phyloP scores from a whole-genome alignment of 2,797 vertebrate species.

The Florisuga fusca region DNA sequence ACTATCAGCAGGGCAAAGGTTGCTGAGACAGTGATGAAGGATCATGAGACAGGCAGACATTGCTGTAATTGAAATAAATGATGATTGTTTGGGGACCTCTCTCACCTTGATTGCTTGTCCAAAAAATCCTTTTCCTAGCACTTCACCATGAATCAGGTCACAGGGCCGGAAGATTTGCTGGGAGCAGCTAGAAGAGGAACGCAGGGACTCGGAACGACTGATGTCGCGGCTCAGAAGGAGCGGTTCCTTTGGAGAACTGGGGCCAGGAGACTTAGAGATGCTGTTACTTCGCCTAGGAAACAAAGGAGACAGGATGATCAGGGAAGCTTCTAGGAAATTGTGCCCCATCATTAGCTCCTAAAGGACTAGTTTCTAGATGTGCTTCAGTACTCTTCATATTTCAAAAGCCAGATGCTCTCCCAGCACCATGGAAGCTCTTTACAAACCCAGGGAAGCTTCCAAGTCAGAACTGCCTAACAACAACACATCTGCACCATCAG shows the following conservation, averaged over 20 bases:
- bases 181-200: slow-evolving; percentile 88
- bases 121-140: slow-evolving; percentile 94
- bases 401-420: background rate
- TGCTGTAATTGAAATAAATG: background rate
- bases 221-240: slow-evolving; percentile 86
- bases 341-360: background rate
- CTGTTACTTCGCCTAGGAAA: slow-evolving; percentile 89
- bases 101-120: slow-evolving; percentile 94
- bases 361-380: background rate
- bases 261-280: slow-evolving; percentile 92
- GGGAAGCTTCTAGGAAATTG: background rate
- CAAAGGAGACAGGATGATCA: background rate
- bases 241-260: slow-evolving; percentile 88
- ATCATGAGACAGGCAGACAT: background rate
- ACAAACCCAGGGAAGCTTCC: background rate
- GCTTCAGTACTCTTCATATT: background rate
- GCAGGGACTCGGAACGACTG: slow-evolving; percentile 91
- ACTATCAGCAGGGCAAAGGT: background rate
- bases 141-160: slow-evolving; percentile 91
- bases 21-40: background rate
- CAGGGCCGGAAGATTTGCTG: slow-evolving; percentile 95
- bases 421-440: background rate
- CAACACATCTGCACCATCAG: background rate
- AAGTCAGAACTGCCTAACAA: background rate
- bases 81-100: background rate